These are phyloP conservation scores for Capitulum mitella DNA, from an alignment of 2,888 invertebrate species.

Conservation along the genomic window DNA sequence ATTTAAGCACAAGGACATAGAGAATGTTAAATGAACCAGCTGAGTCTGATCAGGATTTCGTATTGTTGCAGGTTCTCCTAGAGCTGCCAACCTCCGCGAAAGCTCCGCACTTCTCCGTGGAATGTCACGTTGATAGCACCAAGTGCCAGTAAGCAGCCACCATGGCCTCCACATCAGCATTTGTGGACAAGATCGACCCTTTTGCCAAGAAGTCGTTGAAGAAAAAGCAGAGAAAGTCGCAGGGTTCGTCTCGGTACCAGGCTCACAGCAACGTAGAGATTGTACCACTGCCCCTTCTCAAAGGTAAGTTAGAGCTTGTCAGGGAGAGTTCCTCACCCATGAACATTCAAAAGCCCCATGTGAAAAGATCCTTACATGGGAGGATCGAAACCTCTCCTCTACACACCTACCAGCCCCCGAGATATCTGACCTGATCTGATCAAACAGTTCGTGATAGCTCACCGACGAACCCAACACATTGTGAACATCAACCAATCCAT, in stretches of 20 bases:
- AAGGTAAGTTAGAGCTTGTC: constrained; percentile 78
- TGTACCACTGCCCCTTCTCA: constrained; percentile 88
- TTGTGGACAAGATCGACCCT: constrained; percentile 99
- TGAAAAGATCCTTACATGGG: too few relatives aligned
- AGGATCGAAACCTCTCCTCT: too few relatives aligned
- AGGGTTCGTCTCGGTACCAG: constrained; percentile 97
- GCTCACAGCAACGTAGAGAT: constrained; percentile 97
- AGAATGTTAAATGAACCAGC: too few relatives aligned
- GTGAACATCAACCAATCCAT: too few relatives aligned
- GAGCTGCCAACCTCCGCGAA: background rate
- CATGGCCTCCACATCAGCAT: constrained; percentile 46
- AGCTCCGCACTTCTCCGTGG: background rate
- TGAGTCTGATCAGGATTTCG: too few relatives aligned
- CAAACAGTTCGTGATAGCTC: too few relatives aligned
- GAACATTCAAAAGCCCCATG: too few relatives aligned
- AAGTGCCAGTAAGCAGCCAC: constrained; percentile 1
- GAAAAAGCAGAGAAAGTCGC: constrained; percentile 97
- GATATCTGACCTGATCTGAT: too few relatives aligned
- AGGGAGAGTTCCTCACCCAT: too few relatives aligned
- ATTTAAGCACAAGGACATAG: too few relatives aligned
- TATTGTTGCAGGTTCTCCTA: constrained; percentile 20
- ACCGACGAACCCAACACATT: too few relatives aligned
- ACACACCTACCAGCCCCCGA: too few relatives aligned
- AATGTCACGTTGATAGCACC: constrained; percentile 10
- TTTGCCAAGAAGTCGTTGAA: constrained; percentile 96